These are phyloP conservation scores for Porites australiensis DNA, from an alignment of 64 coral and sea anemone species.

Conservation along the genomic window DNA sequence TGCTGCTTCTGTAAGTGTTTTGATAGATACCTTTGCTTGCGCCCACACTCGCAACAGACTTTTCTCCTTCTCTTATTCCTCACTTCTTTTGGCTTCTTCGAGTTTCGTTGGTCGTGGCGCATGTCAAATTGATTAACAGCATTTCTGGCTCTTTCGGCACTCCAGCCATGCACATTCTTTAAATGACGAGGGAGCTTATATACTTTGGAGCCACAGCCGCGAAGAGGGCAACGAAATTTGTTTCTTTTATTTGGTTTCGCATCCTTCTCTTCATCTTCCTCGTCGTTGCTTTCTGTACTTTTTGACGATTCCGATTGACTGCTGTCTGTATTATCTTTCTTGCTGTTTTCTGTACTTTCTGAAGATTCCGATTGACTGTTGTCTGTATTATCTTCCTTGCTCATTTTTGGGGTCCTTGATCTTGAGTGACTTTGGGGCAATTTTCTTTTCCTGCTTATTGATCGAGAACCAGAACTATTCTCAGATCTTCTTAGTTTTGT, in stretches of 20 bases:
- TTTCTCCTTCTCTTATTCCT: too few relatives aligned
- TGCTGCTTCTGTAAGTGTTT: too few relatives aligned
- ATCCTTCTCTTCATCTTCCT: neutral
- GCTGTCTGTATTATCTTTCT: neutral
- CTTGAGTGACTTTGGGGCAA: neutral
- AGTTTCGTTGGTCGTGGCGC: too few relatives aligned
- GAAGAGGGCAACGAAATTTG: constrained; percentile 23
- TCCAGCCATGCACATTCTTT: constrained; percentile 16
- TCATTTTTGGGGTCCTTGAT: neutral
- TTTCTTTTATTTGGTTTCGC: neutral
- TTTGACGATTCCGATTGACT: too few relatives aligned
- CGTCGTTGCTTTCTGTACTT: too few relatives aligned
- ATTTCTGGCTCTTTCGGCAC: neutral
- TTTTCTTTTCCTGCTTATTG: neutral
- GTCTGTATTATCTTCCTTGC: neutral
- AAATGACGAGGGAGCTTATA: neutral
- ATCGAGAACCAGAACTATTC: neutral
- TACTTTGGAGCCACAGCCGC: constrained; percentile 13
- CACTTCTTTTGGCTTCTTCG: too few relatives aligned
- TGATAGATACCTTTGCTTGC: too few relatives aligned
- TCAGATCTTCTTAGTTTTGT: neutral
- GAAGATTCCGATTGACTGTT: neutral
- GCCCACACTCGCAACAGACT: too few relatives aligned
- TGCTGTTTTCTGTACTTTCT: neutral
- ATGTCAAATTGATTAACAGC: too few relatives aligned